phyloP scores from a whole-genome alignment of 2,888 invertebrate species.

The Ophion ventricosus region DNA sequence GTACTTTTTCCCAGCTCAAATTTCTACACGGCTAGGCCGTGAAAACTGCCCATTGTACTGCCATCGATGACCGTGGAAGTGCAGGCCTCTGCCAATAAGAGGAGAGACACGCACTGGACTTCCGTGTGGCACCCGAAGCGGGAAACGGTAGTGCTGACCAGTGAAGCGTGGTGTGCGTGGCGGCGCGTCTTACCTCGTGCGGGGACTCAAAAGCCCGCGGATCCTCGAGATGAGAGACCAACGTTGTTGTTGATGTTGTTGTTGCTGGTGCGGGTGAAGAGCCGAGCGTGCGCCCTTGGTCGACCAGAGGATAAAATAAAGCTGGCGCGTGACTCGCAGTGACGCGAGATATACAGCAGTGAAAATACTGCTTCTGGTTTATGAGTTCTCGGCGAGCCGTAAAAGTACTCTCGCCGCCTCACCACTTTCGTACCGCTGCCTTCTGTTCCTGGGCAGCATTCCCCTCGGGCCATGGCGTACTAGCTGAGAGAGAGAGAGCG shows the following conservation, averaged over 20 bases:
- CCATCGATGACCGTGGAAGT: not conserved
- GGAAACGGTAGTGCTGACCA: not conserved
- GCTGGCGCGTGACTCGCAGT: slow-evolving; percentile 72
- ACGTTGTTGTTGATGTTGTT: not conserved
- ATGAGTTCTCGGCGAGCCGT: slow-evolving; percentile 65
- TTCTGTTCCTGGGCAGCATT: slow-evolving; percentile 39
- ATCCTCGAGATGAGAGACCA: slow-evolving; percentile 18
- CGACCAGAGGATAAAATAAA: slow-evolving; percentile 72
- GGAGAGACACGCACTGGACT: slow-evolving; percentile 29
- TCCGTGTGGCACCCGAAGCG: slow-evolving; percentile 16
- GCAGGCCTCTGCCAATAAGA: not conserved
- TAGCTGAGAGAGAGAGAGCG: slow-evolving; percentile 13
- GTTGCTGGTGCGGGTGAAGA: slow-evolving; percentile 46
- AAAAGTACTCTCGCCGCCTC: slow-evolving; percentile 60
- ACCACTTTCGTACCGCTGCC: slow-evolving; percentile 47
- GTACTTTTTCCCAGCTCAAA: too few species aligned
- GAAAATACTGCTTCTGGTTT: slow-evolving; percentile 66
- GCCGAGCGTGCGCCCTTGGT: slow-evolving; percentile 61
- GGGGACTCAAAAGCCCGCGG: slow-evolving; percentile 24
- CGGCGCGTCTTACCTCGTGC: slow-evolving; percentile 21
- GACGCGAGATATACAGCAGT: slow-evolving; percentile 66
- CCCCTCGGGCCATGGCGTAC: slow-evolving; percentile 27
- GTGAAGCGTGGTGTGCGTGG: slow-evolving; percentile 42
- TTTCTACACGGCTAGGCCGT: not conserved
- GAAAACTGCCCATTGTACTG: not conserved